Conservation (phyloP, 2,113 vertebrate species). For the Zosterops hypoxanthus region DNA sequence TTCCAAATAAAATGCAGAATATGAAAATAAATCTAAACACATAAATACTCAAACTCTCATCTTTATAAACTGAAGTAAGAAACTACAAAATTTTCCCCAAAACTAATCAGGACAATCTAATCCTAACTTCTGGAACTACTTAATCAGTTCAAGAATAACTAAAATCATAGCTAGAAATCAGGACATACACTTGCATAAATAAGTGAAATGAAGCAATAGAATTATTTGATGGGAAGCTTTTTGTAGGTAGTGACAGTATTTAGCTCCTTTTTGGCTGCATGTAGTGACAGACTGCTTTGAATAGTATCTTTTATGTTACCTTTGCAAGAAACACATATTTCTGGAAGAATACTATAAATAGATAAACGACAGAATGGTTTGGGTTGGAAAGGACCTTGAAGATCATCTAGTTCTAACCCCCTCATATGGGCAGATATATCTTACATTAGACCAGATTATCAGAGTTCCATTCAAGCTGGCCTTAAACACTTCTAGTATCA, state of each 20-base stretch:
- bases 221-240: not conserved
- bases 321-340: not conserved
- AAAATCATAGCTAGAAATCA: not conserved
- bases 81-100: not conserved
- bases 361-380: not conserved
- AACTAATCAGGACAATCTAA: not conserved
- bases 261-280: not conserved
- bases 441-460: not conserved
- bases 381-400: not conserved
- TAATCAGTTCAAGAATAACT: not conserved
- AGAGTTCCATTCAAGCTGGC: not conserved
- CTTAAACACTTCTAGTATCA: not conserved
- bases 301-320: not conserved
- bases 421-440: not conserved
- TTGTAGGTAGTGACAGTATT: not conserved
- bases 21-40: not conserved
- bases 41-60: not conserved
- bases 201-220: not conserved
- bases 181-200: not conserved
- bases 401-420: not conserved
- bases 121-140: not conserved
- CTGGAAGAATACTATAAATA: not conserved
- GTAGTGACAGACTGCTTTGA: not conserved
- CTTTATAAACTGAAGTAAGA: not conserved
- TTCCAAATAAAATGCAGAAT: not conserved